Evolutionary conservation across 2,797 vertebrate species (phyloP), one percentile per base, ranked within the genome.

Genomic region (Cynodonichthys magdalenae): DNA sequence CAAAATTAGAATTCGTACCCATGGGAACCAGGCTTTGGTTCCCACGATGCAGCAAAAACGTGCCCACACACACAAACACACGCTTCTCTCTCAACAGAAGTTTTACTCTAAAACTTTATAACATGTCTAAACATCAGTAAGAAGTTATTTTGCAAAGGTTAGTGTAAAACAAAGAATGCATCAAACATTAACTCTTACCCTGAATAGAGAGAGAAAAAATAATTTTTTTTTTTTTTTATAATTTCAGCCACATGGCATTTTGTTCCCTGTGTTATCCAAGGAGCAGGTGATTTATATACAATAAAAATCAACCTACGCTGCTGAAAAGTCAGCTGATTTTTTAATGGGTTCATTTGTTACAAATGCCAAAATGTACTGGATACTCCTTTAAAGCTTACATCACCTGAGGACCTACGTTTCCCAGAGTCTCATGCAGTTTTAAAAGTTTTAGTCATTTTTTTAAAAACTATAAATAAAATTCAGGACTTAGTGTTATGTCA

Each of bases 141-240:
- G 46, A 27, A n/a, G 58, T 24, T 17, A 7, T 20, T 45, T 51
- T 53, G 27, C 45, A 62, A 28, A 31, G 24, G 39, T 52, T 45
- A 29, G 45, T 45, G 12, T 11, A 15, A 29, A 52, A 62, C 20
- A 63, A 31, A 44, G 14, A 15, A 5, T 11, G 19, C 4, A 18
- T 28, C 20, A 27, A 46, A 29, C 24, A n/a, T 58, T 18, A 19
- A 19, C 34, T 7, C 27, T 31, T 1, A 12, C 4, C 12, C 28
- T 58, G 24, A 29, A n/a, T 3, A 45, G 19, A 47, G 15, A 0
- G 29, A 6, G 8, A 31, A 5, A 31, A 34, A 46, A 29, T 27
- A 9, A 34, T 4, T 19, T 4, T 24, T 24, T 4, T 20, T 1
- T 6, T 12, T 3, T 41, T 24, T 24, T 15, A 39, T 5, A 39